phyloP scores from a whole-genome alignment of 2,797 vertebrate species.

The Girardinus metallicus region DNA sequence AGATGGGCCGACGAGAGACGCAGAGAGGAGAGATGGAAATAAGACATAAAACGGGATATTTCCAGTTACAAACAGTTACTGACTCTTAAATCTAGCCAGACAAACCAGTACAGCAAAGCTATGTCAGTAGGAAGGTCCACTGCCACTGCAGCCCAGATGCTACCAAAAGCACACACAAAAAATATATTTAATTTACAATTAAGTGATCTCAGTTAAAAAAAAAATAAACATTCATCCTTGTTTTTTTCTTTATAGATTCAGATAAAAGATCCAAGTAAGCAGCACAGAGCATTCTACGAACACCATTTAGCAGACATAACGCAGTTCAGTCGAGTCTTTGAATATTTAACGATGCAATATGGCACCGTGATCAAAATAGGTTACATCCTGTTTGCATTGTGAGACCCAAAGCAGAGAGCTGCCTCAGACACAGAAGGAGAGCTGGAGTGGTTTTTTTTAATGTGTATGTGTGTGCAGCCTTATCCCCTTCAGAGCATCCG shows the following conservation, averaged over 20 bases:
- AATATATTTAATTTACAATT: slow-evolving; percentile 24
- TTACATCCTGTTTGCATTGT: slow-evolving; percentile 82
- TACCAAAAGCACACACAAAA: slow-evolving; percentile 25
- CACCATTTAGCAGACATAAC: slow-evolving; percentile 77
- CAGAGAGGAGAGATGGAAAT: slow-evolving; percentile 47
- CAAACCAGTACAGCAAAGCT: slow-evolving; percentile 37
- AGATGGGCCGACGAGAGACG: slow-evolving; percentile 51
- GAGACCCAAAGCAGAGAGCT: slow-evolving; percentile 71
- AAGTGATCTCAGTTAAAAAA: slow-evolving; percentile 5
- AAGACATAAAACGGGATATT: slow-evolving; percentile 53
- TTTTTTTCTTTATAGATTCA: slow-evolving; percentile 9
- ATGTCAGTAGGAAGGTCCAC: slow-evolving; percentile 59
- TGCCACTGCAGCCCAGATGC: slow-evolving; percentile 52
- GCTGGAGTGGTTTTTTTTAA: slow-evolving; percentile 24
- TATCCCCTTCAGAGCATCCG: slow-evolving; percentile 59
- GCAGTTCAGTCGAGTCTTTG: slow-evolving; percentile 70
- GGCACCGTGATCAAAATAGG: slow-evolving; percentile 83
- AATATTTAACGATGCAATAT: slow-evolving; percentile 87
- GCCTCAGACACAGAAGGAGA: slow-evolving; percentile 57
- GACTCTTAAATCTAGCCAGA: slow-evolving; percentile 39
- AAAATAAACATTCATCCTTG: not conserved
- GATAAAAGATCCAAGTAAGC: slow-evolving; percentile 35
- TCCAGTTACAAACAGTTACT: slow-evolving; percentile 39
- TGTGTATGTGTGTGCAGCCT: slow-evolving; percentile 25
- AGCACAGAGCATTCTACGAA: slow-evolving; percentile 62